Conservation (phyloP, 2,888 invertebrate genomes). For the Mylabris sibirica region DNA sequence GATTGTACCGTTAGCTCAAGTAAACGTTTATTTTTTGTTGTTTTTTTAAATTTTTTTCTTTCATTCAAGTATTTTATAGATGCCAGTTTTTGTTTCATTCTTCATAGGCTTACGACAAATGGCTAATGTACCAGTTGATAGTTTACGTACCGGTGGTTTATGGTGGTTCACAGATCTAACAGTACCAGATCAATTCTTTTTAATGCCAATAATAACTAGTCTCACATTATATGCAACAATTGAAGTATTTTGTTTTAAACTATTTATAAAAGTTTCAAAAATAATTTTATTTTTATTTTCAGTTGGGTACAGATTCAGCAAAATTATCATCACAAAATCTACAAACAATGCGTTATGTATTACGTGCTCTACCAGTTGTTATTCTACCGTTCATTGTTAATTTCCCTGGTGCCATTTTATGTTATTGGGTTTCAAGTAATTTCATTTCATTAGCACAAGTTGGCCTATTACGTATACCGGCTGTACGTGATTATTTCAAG, state of each 20-base stretch:
- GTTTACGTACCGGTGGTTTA: conserved; percentile 86
- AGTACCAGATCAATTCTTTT: conserved; percentile 85
- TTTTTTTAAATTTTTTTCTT: conserved; percentile 16
- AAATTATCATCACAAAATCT: conserved; percentile 72
- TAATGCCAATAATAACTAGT: conserved; percentile 86
- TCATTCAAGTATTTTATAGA: conserved; percentile 57
- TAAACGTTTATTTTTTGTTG: conserved; percentile 52
- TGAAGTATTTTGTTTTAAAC: conserved; percentile 64
- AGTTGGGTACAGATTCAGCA: conserved; percentile 80
- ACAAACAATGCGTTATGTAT: conserved; percentile 75
- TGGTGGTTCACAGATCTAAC: conserved; percentile 95
- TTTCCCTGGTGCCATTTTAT: conserved; percentile 87
- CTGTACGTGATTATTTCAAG: conserved; percentile 76
- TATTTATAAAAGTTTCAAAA: no score
- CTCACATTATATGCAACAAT: conserved; percentile 83
- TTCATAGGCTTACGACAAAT: conserved; percentile 88
- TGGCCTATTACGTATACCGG: conserved; percentile 75
- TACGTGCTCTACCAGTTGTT: conserved; percentile 78
- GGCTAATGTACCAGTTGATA: conserved; percentile 91
- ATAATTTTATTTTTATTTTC: conserved; percentile 37
- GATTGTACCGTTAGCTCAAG: conserved; percentile 80
- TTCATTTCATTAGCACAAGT: conserved; percentile 85
- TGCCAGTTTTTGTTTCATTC: conserved; percentile 90
- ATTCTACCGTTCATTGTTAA: conserved; percentile 86
- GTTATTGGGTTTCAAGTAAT: conserved; percentile 92